Base-by-base conservation (phyloP, 1,140 invertebrate species). In the Leptestheria dahalacensis region DNA sequence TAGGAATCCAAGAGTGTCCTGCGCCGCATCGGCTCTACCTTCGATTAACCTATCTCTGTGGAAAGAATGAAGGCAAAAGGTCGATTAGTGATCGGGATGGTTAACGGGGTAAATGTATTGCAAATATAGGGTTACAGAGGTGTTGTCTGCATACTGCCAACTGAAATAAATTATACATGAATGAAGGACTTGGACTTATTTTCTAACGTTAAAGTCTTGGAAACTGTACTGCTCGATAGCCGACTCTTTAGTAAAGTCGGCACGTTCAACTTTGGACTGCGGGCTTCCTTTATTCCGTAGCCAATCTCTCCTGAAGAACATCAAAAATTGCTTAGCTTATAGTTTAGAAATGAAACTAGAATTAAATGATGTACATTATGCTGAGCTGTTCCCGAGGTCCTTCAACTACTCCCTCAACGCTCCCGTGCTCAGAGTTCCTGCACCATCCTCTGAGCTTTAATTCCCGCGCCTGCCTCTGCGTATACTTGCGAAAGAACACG, bases 1-100 rank as follows among this genome's bases (percentile, higher is more conserved):
- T 68, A 91, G 88, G 66, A 92, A 91, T 73, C 89, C 89, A 12
- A 77, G 89, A 68, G 88, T 93, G 60, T 85, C 89, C 12, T 93
- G 89, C 72, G 80, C 83, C 71, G 90, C 86, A 68, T 86, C 86
- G 49, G 78, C 91, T 26, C 78, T 93, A 57, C 86, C 88, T 12
- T 78, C 80, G 61, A 86, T 93, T 64, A 88, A 93, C 71, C 79
- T 91, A 62, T 82, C 77, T 62, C 91, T 91, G 71, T 93, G 89
- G 89, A 57, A 47, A 23, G 61, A 62, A 41, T 41, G 15, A 41
- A 41, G n/a, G n/a, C n/a, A n/a, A n/a, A n/a, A n/a, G n/a, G 57
- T 74, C 3, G 64, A 73, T 25, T 74, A 72, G n/a, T n/a, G n/a
- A n/a, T n/a, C n/a, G n/a, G n/a, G n/a, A n/a, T n/a, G 62, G 72